phyloP scores from a whole-genome alignment of 2,888 invertebrate genomes.

The Dasysyrphus tricinctus region DNA sequence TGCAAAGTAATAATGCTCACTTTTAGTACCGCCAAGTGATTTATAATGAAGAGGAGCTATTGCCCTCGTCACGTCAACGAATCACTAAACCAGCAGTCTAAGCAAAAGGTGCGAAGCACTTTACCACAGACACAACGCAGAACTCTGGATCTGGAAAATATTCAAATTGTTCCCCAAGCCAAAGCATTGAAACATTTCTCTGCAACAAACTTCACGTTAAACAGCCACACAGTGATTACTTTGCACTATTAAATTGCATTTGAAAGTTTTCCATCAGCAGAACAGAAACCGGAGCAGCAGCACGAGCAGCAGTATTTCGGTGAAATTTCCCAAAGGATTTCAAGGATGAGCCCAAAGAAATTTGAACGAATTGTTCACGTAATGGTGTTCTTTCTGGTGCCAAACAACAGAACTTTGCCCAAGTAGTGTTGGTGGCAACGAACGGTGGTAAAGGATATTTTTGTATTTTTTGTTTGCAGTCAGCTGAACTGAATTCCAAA shows the following conservation, averaged over 20 bases:
- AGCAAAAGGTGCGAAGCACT: constrained; percentile 47
- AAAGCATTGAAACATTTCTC: constrained; percentile 66
- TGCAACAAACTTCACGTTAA: constrained; percentile 60
- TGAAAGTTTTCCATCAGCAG: constrained; percentile 58
- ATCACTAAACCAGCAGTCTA: not conserved
- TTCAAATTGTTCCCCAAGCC: constrained; percentile 63
- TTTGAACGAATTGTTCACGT: constrained; percentile 44
- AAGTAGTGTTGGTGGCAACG: constrained; percentile 18
- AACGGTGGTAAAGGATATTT: not conserved
- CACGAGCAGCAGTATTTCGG: constrained; percentile 46
- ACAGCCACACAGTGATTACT: constrained; percentile 70
- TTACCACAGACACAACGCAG: constrained; percentile 41
- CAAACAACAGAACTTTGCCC: constrained; percentile 47
- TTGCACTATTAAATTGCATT: constrained; percentile 72
- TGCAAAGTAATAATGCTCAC: constrained; percentile 44
- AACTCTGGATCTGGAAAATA: constrained; percentile 53
- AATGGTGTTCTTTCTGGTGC: constrained; percentile 21
- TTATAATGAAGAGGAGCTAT: constrained; percentile 9
- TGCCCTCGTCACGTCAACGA: not conserved
- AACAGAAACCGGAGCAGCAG: not conserved
- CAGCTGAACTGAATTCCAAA: constrained; percentile 43
- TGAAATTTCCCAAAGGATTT: constrained; percentile 66
- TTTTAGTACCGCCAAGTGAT: constrained; percentile 38
- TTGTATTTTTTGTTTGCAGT: constrained; percentile 26
- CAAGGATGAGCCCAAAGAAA: constrained; percentile 27